Evolutionary conservation across 2,113 vertebrate genomes (phyloP).

Genomic region (Bubo blakistoni): DNA sequence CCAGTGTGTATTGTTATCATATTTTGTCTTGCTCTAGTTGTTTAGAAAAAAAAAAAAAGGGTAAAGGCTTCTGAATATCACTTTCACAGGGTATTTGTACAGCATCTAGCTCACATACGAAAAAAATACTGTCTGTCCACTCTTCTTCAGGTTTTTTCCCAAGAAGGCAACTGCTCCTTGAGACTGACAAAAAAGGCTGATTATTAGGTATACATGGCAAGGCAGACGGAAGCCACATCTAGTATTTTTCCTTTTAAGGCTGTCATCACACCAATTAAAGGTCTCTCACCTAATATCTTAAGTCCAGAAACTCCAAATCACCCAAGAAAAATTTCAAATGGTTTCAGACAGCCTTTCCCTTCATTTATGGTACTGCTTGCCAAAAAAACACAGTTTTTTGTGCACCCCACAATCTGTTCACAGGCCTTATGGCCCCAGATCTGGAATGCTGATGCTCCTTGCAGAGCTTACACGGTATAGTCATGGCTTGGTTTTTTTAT

Average conservation of each 20-base stretch:
- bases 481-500: not conserved
- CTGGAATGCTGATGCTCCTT: conserved; percentile 39
- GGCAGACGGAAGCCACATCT: not conserved
- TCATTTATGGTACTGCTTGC: not conserved
- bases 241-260: not conserved
- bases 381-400: conserved; percentile 33
- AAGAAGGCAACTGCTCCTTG: not conserved
- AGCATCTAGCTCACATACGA: not conserved
- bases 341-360: not conserved
- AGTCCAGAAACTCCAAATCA: conserved; percentile 30
- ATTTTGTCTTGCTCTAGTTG: not conserved
- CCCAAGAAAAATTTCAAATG: not conserved
- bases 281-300: not conserved
- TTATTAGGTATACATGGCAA: not conserved
- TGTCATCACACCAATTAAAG: conserved; percentile 1
- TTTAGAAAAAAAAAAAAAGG: not conserved
- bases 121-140: not conserved
- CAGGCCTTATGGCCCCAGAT: conserved; percentile 5
- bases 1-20: conserved; percentile 16
- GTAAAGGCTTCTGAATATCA: conserved; percentile 22
- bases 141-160: conserved; percentile 19
- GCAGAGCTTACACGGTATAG: not conserved
- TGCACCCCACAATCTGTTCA: not conserved
- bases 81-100: not conserved
- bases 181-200: not conserved